Percentiles rank a stretch among this genome's conserved stretches.
Evolutionary conservation across 1,140 invertebrate genomes (phyloP).

Genomic region (Ooceraea biroi): DNA sequence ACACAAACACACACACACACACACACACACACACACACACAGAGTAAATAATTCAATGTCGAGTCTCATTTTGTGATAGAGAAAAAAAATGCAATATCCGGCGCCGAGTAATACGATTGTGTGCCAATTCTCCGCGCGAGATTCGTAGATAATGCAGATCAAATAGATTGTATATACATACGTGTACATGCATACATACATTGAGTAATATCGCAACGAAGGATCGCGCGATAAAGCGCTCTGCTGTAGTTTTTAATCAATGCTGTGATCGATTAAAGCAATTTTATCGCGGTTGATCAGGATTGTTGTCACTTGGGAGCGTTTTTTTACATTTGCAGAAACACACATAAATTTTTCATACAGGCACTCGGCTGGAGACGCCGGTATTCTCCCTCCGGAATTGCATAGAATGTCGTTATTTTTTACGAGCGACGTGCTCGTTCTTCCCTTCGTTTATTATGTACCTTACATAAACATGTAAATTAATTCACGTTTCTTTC

Average conservation of each 20-base stretch:
- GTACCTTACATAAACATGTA: not conserved
- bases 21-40: too few species aligned
- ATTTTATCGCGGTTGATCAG: too few species aligned
- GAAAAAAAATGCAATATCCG: conserved; percentile 18
- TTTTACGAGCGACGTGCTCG: not conserved
- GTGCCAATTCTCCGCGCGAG: not conserved
- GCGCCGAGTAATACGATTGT: conserved; percentile 13
- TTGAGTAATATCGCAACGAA: not conserved
- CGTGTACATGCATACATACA: too few species aligned
- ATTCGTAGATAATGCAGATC: not conserved
- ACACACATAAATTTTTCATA: not conserved
- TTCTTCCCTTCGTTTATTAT: not conserved
- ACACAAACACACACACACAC: too few species aligned
- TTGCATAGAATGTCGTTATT: conserved; percentile 1
- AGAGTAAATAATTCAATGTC: conserved; percentile 44
- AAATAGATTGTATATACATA: too few species aligned
- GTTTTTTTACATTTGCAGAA: not conserved
- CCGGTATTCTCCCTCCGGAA: not conserved
- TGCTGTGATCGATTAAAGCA: not conserved
- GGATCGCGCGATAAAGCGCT: not conserved
- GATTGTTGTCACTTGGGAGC: too few species aligned
- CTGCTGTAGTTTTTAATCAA: not conserved
- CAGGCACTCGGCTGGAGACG: too few species aligned
- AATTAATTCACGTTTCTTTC: not conserved
- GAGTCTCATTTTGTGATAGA: not conserved